Evolutionary conservation across 2,888 invertebrate genomes (phyloP).

Genomic region (Philopedon plagiatum): DNA sequence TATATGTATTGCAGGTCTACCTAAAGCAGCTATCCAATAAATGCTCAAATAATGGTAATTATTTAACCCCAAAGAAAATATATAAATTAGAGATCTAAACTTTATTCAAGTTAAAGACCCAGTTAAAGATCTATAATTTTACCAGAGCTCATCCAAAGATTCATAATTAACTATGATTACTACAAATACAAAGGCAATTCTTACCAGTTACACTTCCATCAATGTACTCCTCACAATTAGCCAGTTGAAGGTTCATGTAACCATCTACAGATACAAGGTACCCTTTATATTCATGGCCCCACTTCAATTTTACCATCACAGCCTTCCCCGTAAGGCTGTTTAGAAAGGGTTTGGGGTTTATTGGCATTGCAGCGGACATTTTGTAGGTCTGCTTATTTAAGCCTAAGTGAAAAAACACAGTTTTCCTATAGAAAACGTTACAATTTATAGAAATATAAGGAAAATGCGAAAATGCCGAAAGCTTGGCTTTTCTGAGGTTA

Average conservation of each 20-base stretch:
- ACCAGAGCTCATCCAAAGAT: background rate
- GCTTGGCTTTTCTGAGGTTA: constrained; percentile 17
- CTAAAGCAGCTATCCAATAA: too few species aligned
- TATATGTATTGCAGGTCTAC: too few species aligned
- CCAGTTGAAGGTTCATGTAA: constrained; percentile 99
- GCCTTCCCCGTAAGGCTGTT: constrained; percentile 98
- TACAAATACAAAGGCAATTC: background rate
- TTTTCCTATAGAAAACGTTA: constrained; percentile 2
- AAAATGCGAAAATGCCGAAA: constrained; percentile 29
- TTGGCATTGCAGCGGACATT: constrained; percentile 91
- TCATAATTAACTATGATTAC: background rate
- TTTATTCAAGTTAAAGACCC: too few species aligned
- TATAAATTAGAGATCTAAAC: too few species aligned
- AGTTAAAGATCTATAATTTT: too few species aligned
- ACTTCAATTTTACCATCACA: constrained; percentile 97
- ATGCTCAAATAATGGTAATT: too few species aligned
- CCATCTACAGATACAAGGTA: constrained; percentile 98
- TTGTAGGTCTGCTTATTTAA: constrained; percentile 37
- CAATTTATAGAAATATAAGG: too few species aligned
- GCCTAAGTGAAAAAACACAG: background rate
- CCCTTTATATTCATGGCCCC: constrained; percentile 99
- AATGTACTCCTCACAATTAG: constrained; percentile 97
- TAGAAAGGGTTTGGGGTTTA: constrained; percentile 99
- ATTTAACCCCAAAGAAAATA: too few species aligned
- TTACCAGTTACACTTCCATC: constrained; percentile 91